phyloP scores from a whole-genome alignment of 2,113 vertebrate species.

The Callionymus lyra region DNA sequence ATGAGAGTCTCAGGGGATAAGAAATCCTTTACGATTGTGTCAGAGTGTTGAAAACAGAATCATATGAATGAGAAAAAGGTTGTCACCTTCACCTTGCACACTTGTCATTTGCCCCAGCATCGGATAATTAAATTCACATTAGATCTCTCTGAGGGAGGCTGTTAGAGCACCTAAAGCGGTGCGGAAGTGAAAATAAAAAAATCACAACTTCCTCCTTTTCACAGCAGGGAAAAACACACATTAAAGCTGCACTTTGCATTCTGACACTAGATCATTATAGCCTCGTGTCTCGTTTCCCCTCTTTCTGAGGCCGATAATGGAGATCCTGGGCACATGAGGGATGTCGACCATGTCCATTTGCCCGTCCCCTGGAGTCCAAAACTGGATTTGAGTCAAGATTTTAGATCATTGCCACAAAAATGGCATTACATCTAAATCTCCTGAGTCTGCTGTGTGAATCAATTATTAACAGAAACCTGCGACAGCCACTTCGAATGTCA shows the following conservation, averaged over 20 bases:
- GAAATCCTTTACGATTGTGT: too few species aligned
- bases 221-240: conserved; percentile 27
- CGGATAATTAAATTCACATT: conserved; percentile 99
- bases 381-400: conserved; percentile 77
- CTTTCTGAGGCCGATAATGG: conserved; percentile 78
- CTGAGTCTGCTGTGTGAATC: conserved; percentile 52
- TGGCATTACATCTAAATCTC: conserved; percentile 81
- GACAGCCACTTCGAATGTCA: conserved; percentile 48
- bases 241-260: conserved; percentile 80
- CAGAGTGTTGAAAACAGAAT: conserved; percentile 44
- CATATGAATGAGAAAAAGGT: conserved; percentile 74
- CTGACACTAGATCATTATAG: conserved; percentile 87
- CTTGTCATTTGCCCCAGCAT: conserved; percentile 88
- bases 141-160: conserved; percentile 84
- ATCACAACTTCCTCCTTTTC: conserved; percentile 51
- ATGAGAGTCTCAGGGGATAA: too few species aligned
- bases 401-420: conserved; percentile 70
- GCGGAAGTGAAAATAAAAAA: conserved; percentile 79
- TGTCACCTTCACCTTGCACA: conserved; percentile 90
- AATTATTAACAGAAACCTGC: conserved; percentile 62
- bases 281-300: conserved; percentile 47
- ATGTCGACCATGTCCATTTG: conserved; percentile 79
- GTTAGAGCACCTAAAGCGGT: conserved; percentile 89
- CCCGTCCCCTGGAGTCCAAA: conserved; percentile 68
- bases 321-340: conserved; percentile 72